These are phyloP conservation scores for Lathamus discolor DNA, from an alignment of 2,113 vertebrate genomes.

Conservation along the genomic window DNA sequence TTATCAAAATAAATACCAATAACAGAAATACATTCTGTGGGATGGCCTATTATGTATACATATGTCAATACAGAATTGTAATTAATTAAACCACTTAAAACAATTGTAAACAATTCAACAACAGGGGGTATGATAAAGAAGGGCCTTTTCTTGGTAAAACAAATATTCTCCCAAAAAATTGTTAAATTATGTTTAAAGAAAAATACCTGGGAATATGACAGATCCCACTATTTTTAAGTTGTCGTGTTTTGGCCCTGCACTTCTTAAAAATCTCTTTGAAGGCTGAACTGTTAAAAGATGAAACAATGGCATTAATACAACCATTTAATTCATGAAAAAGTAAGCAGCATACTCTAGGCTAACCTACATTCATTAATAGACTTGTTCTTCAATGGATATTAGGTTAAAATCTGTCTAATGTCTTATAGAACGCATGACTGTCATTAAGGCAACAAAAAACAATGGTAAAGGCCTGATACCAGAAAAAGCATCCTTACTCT, in stretches of 20 bases:
- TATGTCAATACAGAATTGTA: background rate
- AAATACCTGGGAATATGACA: conserved; percentile 38
- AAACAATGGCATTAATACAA: background rate
- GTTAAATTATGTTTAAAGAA: background rate
- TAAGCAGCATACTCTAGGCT: background rate
- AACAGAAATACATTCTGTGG: background rate
- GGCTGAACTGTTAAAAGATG: conserved; percentile 29
- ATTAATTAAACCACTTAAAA: background rate
- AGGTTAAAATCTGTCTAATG: background rate
- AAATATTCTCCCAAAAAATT: background rate
- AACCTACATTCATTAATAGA: background rate
- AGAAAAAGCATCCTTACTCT: background rate
- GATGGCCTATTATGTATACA: background rate
- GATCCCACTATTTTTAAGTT: conserved; percentile 63
- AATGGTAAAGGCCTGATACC: background rate
- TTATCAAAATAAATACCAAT: background rate
- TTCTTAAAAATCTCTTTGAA: conserved; percentile 25
- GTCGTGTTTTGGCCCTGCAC: background rate
- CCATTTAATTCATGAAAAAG: background rate
- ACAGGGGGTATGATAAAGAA: background rate
- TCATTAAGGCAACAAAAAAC: background rate
- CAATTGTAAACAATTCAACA: background rate
- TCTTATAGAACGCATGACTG: background rate
- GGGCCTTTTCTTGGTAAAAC: background rate
- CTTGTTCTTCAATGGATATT: background rate